A percentile compares a stretch with the other conserved stretches of the same genome.
phyloP scores from a whole-genome alignment of 2,797 vertebrate genomes.

The Agapornis canus region DNA sequence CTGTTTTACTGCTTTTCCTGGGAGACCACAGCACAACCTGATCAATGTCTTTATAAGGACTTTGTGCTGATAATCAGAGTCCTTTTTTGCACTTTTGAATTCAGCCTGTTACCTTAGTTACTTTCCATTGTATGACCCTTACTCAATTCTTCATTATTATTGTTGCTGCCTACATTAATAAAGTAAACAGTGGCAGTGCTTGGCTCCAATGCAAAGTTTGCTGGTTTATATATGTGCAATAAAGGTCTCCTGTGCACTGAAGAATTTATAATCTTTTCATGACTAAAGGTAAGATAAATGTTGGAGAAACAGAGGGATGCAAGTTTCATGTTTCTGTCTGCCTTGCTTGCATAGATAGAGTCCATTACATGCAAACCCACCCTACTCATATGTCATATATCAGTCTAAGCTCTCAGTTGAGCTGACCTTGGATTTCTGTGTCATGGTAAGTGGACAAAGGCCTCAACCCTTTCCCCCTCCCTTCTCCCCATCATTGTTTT shows the following conservation, averaged over 20 bases:
- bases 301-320: background rate
- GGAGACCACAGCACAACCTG: background rate
- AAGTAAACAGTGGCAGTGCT: background rate
- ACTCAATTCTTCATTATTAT: constrained; percentile 15
- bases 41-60: background rate
- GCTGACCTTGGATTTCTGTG: background rate
- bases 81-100: background rate
- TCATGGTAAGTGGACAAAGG: background rate
- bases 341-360: background rate
- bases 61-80: constrained; percentile 5
- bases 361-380: background rate
- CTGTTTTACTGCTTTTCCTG: background rate
- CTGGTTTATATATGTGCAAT: background rate
- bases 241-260: background rate
- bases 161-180: constrained; percentile 1
- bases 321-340: background rate
- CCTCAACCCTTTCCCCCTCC: rapidly evolving
- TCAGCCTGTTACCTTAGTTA: background rate
- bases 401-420: background rate
- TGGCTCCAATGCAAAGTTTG: background rate
- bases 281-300: background rate
- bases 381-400: background rate
- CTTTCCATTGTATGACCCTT: background rate
- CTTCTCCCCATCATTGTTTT: background rate
- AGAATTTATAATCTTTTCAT: background rate